Conservation (phyloP, 2,888 invertebrate species). For the Malachius bipustulatus region DNA sequence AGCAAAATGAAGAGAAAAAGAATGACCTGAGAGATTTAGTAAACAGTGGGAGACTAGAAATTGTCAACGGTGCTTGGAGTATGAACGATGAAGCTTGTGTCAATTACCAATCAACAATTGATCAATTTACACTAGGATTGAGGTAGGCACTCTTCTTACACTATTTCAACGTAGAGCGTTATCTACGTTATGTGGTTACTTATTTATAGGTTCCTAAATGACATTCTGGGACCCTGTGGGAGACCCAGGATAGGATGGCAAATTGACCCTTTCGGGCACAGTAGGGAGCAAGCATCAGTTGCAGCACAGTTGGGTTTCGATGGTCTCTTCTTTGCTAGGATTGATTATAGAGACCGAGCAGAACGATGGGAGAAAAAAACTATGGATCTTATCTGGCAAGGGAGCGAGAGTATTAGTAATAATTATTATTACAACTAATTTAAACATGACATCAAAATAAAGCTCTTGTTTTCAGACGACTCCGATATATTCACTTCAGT, state of each 20-base stretch:
- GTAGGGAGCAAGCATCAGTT: slow-evolving; percentile 53
- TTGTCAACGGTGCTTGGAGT: slow-evolving; percentile 50
- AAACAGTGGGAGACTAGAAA: slow-evolving; percentile 46
- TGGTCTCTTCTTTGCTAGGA: slow-evolving; percentile 56
- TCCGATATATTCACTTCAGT: slow-evolving; percentile 22
- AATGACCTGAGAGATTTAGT: slow-evolving; percentile 46
- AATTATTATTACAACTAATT: not conserved
- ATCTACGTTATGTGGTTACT: too few relatives aligned
- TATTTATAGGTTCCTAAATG: slow-evolving; percentile 45
- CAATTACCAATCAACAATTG: slow-evolving; percentile 57
- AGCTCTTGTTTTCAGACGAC: slow-evolving; percentile 29
- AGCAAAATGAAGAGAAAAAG: slow-evolving; percentile 43
- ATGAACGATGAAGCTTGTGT: slow-evolving; percentile 54
- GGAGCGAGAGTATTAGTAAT: slow-evolving; percentile 36
- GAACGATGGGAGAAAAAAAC: slow-evolving; percentile 44
- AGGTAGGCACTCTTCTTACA: too few relatives aligned
- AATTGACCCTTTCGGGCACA: slow-evolving; percentile 79
- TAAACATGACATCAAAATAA: not conserved
- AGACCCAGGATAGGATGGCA: slow-evolving; percentile 72
- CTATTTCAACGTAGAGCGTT: too few relatives aligned
- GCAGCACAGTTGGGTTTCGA: slow-evolving; percentile 58
- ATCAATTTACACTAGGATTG: slow-evolving; percentile 59
- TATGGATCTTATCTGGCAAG: slow-evolving; percentile 62
- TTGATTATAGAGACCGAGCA: slow-evolving; percentile 54
- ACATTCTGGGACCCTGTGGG: slow-evolving; percentile 61